phyloP scores from a whole-genome alignment of 2,797 vertebrate species.

The Pogoniulus pusillus region DNA sequence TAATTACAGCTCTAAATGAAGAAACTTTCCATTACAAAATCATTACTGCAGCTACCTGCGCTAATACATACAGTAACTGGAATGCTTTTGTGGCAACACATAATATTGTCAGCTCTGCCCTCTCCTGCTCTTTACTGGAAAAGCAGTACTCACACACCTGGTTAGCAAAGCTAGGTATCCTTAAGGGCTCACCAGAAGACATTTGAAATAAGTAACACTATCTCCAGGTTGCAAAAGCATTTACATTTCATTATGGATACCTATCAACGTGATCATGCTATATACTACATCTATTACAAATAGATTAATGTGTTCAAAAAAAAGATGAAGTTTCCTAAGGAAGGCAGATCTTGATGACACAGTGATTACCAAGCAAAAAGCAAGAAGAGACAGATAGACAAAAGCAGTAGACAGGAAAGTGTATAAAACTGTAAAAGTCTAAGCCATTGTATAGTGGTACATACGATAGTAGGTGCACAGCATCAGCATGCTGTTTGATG shows the following conservation, averaged over 20 bases:
- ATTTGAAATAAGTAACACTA: not conserved
- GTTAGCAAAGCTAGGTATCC: not conserved
- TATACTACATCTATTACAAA: not conserved
- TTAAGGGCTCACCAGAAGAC: not conserved
- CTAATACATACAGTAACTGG: not conserved
- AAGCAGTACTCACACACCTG: not conserved
- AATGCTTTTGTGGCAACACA: not conserved
- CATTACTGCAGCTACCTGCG: not conserved
- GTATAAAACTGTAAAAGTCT: not conserved
- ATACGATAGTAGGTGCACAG: slow-evolving; percentile 95
- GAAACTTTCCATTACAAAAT: not conserved
- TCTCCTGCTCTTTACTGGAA: not conserved
- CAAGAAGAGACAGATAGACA: not conserved
- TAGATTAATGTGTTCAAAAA: not conserved
- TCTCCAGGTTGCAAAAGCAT: not conserved
- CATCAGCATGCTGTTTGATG: slow-evolving; percentile 89
- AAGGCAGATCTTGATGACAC: not conserved
- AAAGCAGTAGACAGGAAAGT: not conserved
- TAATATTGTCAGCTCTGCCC: not conserved
- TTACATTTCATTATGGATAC: not conserved
- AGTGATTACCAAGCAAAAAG: not conserved
- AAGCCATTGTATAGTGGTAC: slow-evolving; percentile 37
- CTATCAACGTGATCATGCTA: not conserved
- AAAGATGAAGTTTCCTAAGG: not conserved
- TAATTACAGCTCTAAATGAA: not conserved